phyloP scores from a whole-genome alignment of 2,888 invertebrate species.

The Drosophila barbarae region DNA sequence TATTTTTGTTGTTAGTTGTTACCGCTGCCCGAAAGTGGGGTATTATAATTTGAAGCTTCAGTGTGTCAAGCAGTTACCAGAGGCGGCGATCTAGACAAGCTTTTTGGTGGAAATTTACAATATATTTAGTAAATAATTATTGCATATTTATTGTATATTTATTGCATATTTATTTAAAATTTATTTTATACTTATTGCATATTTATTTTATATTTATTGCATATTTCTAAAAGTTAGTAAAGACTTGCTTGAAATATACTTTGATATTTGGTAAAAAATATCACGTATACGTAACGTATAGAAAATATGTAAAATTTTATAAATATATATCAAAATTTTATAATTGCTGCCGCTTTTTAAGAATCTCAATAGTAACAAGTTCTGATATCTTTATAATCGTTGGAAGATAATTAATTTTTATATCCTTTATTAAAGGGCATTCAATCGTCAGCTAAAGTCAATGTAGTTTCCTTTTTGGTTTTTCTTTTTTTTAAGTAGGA shows the following conservation, averaged over 20 bases:
- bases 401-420: not conserved
- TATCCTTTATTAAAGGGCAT: not conserved
- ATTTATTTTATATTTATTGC: too few species aligned
- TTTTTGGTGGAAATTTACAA: not conserved
- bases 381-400: not conserved
- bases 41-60: not conserved
- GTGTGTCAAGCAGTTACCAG: not conserved
- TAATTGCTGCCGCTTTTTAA: not conserved
- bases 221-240: too few species aligned
- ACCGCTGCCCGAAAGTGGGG: constrained; percentile 1
- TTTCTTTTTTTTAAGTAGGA: constrained; percentile 69
- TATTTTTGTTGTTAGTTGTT: not conserved
- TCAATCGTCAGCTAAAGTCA: not conserved
- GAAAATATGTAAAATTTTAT: too few species aligned
- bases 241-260: too few species aligned
- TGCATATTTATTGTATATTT: too few species aligned
- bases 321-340: too few species aligned
- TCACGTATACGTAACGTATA: too few species aligned
- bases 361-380: not conserved
- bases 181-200: too few species aligned
- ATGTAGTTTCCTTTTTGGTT: constrained; percentile 24
- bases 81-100: too few species aligned
- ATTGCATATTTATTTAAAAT: not conserved
- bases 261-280: too few species aligned
- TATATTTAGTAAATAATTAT: too few species aligned